Percentiles rank a stretch among this genome's conserved stretches.
Evolutionary conservation across 2,888 invertebrate genomes (phyloP).

Genomic region (Syrphus vitripennis): DNA sequence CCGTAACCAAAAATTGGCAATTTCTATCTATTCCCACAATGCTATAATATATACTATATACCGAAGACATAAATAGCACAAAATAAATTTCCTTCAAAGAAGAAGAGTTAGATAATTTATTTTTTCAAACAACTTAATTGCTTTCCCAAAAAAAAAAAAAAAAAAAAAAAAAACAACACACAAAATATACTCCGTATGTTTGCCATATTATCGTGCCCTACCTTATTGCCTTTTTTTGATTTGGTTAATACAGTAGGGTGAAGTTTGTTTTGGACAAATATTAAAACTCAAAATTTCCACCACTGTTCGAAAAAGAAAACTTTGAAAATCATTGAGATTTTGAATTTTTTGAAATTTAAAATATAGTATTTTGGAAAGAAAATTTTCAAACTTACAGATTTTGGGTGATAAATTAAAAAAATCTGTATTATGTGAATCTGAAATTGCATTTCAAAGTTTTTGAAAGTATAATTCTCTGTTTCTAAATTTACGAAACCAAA

Average conservation of each 20-base stretch:
- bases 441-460: too few species aligned
- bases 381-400: too few species aligned
- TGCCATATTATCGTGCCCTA: slow-evolving; percentile 15
- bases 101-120: slow-evolving; percentile 4
- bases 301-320: too few species aligned
- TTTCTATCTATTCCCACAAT: slow-evolving; percentile 12
- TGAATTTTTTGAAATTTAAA: too few species aligned
- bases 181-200: neutral
- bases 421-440: too few species aligned
- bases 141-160: neutral
- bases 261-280: neutral
- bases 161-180: neutral
- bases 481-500: too few species aligned
- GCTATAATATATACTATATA: neutral
- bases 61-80: slow-evolving; percentile 7
- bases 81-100: slow-evolving; percentile 15
- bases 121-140: slow-evolving; percentile 40
- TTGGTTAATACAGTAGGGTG: neutral
- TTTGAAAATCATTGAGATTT: neutral
- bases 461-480: too few species aligned
- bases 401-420: too few species aligned
- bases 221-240: neutral
- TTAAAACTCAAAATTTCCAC: too few species aligned
- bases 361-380: too few species aligned
- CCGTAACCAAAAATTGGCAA: slow-evolving; percentile 4